Evolutionary conservation across 35 echinoderm and acorn worm genomes (phyloP).

Genomic region (Apostichopus californicus): DNA sequence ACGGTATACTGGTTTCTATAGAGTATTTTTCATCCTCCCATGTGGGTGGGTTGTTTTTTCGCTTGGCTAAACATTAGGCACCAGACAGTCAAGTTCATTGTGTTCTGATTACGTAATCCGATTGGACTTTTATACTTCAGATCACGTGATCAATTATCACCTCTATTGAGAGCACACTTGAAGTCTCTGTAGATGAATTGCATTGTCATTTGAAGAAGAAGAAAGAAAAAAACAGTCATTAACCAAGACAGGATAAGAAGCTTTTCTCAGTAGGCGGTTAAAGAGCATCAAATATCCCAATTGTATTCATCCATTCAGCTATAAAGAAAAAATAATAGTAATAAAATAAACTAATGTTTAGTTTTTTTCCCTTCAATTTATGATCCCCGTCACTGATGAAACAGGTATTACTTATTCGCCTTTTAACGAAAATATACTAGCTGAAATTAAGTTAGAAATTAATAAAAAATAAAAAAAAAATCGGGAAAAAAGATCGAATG

Average conservation of each 20-base stretch:
- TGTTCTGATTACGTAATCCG: slow-evolving; percentile 30
- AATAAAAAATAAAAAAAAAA: too few relatives aligned
- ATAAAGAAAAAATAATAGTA: too few relatives aligned
- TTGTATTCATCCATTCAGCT: too few relatives aligned
- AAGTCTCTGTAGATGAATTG: background rate
- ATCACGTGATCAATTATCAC: slow-evolving; percentile 10
- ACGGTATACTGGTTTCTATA: too few relatives aligned
- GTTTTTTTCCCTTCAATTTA: too few relatives aligned
- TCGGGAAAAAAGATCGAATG: too few relatives aligned
- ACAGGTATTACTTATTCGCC: too few relatives aligned
- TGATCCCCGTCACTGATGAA: too few relatives aligned
- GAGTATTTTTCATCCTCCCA: too few relatives aligned
- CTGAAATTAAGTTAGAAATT: too few relatives aligned
- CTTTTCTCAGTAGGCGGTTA: background rate
- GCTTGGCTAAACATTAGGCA: background rate
- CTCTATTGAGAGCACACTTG: background rate
- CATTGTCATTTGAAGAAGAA: background rate
- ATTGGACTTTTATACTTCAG: background rate
- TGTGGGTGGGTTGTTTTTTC: background rate
- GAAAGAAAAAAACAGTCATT: background rate
- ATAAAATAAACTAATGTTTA: too few relatives aligned
- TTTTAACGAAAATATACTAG: too few relatives aligned
- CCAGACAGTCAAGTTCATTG: slow-evolving; percentile 30
- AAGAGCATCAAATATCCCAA: background rate
- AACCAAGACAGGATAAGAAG: slow-evolving; percentile 9